These are phyloP conservation scores for Stichodactyla helianthus DNA, from an alignment of 64 coral and sea anemone species.

Conservation along the genomic window DNA sequence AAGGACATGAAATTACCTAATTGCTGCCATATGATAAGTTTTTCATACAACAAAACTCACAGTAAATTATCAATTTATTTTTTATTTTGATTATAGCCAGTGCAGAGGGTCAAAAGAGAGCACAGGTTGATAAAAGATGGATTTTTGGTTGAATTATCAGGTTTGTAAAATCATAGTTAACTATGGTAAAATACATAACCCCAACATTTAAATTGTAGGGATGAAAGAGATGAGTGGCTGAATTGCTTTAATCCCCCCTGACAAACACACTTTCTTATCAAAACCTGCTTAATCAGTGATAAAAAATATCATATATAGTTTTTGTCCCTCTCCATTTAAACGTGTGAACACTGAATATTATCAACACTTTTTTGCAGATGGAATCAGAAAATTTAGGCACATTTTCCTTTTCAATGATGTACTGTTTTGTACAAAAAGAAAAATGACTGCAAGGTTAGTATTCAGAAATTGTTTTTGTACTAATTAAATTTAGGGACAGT, in stretches of 20 bases:
- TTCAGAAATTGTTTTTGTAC: not conserved
- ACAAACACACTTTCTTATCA: too few relatives aligned
- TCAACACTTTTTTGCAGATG: slow-evolving; percentile 28
- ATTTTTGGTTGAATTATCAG: slow-evolving; percentile 93
- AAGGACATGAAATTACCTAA: too few relatives aligned
- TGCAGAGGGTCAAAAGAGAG: slow-evolving; percentile 79
- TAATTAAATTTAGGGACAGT: too few relatives aligned
- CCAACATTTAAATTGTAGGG: not conserved
- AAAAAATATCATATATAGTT: too few relatives aligned
- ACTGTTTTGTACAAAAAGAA: slow-evolving; percentile 82
- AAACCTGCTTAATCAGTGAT: too few relatives aligned
- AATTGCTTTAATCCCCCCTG: too few relatives aligned
- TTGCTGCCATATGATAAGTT: too few relatives aligned
- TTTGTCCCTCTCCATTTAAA: too few relatives aligned
- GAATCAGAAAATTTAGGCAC: slow-evolving; percentile 87
- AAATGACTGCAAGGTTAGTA: slow-evolving; percentile 77
- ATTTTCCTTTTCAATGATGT: slow-evolving; percentile 92
- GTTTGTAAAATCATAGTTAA: too few relatives aligned
- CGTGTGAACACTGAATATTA: not conserved
- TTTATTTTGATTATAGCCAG: slow-evolving; percentile 22
- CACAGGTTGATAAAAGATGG: slow-evolving; percentile 88
- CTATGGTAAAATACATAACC: not conserved
- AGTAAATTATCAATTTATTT: not conserved
- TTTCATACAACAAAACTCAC: too few relatives aligned
- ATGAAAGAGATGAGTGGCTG: too few relatives aligned